Evolutionary conservation across 1,140 invertebrate species (phyloP), one percentile per base, ranked within the genome.

Genomic region (Drosophila bocki): DNA sequence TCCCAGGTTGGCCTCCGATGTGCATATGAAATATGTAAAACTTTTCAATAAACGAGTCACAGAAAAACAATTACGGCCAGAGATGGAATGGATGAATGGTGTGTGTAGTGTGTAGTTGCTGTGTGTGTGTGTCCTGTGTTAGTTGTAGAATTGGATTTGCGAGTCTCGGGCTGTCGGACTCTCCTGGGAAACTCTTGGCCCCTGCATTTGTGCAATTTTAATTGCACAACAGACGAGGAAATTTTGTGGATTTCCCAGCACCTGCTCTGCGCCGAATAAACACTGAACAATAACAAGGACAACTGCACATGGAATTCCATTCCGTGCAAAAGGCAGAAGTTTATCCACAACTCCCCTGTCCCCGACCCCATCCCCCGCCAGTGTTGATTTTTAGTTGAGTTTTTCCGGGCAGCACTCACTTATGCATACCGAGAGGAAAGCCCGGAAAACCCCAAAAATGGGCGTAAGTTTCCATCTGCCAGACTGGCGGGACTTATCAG

Each of bases 31-130:
- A 81, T 65, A 61, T 70, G 69, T 53, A 62, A 62, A 86, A 85
- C 78, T 85, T 85, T 85, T 86, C 82, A 85, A 85, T 85, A 85
- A 85, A 78, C 82, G 78, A 84, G 78, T 84, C 63, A 74, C 78
- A 48, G 70, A 78, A 86, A 83, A 84, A 86, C 78, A 86, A 86
- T 85, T 85, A 74, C 67, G 68, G 29, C n/a, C 45, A 56, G 45
- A 13, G 60, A 12, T 13, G 17, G 39, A 51, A 47, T 37, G 51
- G 26, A 56, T 56, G 53, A 56, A n/a, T 12, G 33, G 19, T 3
- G 26, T 42, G 26, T 29, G 7, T 37, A 33, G 19, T 11, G 12
- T 33, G 7, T 9, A 33, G 32, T 32, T 3, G 29, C 29, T 29
- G 29, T 22, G 22, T 26, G 45, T 47, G 22, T 63, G 47, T 60